phyloP scores from a whole-genome alignment of 2,797 vertebrate genomes.

The Rhynchotus rufescens region DNA sequence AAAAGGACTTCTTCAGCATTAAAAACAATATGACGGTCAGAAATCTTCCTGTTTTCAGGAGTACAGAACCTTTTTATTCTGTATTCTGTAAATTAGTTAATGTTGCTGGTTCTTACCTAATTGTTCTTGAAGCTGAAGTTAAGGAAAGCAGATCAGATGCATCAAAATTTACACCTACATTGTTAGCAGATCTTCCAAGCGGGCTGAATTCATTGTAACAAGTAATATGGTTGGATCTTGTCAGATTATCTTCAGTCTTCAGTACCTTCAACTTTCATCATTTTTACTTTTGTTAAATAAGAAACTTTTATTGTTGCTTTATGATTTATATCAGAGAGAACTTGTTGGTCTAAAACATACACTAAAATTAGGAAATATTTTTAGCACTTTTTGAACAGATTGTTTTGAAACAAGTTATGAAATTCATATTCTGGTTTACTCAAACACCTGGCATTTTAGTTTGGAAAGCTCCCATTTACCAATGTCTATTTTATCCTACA shows the following conservation, averaged over 20 bases:
- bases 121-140: background rate
- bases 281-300: background rate
- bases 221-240: background rate
- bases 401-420: conserved; percentile 40
- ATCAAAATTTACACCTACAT: background rate
- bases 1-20: background rate
- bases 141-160: background rate
- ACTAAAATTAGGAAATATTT: background rate
- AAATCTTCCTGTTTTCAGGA: background rate
- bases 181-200: background rate
- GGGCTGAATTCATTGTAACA: background rate
- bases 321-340: background rate
- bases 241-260: background rate
- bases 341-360: background rate
- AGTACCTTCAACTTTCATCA: background rate
- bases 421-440: background rate
- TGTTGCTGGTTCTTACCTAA: accelerated
- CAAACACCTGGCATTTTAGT: conserved; percentile 18
- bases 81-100: background rate
- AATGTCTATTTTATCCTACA: conserved; percentile 31
- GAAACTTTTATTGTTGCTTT: conserved; percentile 1
- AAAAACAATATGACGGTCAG: background rate
- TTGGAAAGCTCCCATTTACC: conserved; percentile 30
- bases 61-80: background rate
- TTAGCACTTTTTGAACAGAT: conserved; percentile 33